Conservation (phyloP, 1,140 invertebrate genomes). For the Heliconius nattereri region DNA sequence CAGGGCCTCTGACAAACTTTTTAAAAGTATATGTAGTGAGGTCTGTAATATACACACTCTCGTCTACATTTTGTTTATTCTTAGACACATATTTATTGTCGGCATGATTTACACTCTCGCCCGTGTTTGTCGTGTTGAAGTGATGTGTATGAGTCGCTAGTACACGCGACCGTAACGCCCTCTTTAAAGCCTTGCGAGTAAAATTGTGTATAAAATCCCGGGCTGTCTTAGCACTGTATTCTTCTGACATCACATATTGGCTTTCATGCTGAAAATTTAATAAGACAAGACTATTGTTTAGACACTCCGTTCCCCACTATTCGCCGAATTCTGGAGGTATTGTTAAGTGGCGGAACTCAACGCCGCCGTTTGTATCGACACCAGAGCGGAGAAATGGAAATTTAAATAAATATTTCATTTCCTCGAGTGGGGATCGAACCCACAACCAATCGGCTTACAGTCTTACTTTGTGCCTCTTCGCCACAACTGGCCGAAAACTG, state of each 20-base stretch:
- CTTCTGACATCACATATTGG: slow-evolving; percentile 84
- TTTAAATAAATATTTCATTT: too few species aligned
- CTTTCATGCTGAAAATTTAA: slow-evolving; percentile 84
- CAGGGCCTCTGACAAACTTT: slow-evolving; percentile 57
- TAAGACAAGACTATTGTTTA: too few species aligned
- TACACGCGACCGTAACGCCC: slow-evolving; percentile 71
- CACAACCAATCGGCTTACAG: too few species aligned
- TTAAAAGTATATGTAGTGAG: slow-evolving; percentile 65
- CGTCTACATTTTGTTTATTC: slow-evolving; percentile 18
- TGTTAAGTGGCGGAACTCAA: too few species aligned
- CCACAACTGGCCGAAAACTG: too few species aligned
- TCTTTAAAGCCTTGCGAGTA: slow-evolving; percentile 81
- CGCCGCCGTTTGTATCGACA: too few species aligned
- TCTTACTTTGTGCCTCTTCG: too few species aligned
- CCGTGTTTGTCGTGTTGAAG: slow-evolving; percentile 44
- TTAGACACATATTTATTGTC: not conserved
- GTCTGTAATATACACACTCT: slow-evolving; percentile 55
- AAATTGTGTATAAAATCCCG: slow-evolving; percentile 86
- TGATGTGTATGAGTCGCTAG: slow-evolving; percentile 72
- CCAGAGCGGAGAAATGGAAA: too few species aligned
- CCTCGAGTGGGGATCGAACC: too few species aligned
- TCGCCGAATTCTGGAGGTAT: too few species aligned
- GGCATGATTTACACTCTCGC: not conserved
- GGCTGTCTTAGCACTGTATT: slow-evolving; percentile 82
- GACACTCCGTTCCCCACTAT: too few species aligned